These are phyloP conservation scores for Promerops cafer DNA, from an alignment of 2,113 vertebrate genomes.

Conservation along the genomic window DNA sequence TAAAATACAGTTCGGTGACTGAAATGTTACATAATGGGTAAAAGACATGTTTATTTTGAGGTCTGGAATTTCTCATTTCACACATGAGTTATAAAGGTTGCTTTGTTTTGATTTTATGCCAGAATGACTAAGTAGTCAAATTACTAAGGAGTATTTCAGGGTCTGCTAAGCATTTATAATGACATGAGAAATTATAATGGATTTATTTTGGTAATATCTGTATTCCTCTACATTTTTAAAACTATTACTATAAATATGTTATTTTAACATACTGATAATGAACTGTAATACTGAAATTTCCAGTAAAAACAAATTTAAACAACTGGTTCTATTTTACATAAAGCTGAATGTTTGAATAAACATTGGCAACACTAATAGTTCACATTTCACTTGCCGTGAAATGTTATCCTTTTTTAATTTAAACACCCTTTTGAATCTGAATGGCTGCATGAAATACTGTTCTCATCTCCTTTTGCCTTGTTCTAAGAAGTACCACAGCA, in stretches of 20 bases:
- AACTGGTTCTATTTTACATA: not conserved
- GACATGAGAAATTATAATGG: not conserved
- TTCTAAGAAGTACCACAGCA: not conserved
- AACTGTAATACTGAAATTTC: not conserved
- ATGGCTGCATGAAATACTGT: not conserved
- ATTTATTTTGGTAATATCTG: conserved; percentile 12
- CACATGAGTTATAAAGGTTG: conserved; percentile 48
- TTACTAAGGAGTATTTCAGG: conserved; percentile 35
- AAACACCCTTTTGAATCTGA: not conserved
- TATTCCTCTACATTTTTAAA: not conserved
- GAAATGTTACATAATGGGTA: not conserved
- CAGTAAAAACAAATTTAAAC: not conserved
- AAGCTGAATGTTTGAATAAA: not conserved
- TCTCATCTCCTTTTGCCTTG: not conserved
- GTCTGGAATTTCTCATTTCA: conserved; percentile 57
- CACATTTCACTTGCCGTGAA: not conserved
- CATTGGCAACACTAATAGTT: not conserved
- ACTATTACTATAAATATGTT: not conserved
- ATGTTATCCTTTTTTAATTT: not conserved
- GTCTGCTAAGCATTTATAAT: conserved; percentile 34
- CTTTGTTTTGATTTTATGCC: conserved; percentile 31
- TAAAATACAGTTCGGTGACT: not conserved
- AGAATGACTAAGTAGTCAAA: not conserved
- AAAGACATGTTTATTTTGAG: not conserved
- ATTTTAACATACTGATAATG: not conserved